Evolutionary conservation across 2,888 invertebrate species (phyloP).

Genomic region (Aradus depressus): DNA sequence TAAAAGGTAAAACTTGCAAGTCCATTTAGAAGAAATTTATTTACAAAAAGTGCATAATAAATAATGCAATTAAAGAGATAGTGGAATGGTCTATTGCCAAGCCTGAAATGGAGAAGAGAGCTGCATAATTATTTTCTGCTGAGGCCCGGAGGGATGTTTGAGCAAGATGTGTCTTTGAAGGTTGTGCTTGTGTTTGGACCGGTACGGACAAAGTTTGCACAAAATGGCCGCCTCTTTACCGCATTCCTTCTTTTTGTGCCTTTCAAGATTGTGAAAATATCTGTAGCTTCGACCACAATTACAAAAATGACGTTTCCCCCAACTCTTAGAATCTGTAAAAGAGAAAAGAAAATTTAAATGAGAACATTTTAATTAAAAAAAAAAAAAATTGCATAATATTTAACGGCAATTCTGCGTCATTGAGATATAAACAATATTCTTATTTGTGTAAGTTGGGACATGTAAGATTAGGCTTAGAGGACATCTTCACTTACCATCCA

Average conservation of each 20-base stretch:
- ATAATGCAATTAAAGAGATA: neutral
- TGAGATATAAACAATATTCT: neutral
- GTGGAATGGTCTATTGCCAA: neutral
- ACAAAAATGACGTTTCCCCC: constrained; percentile 18
- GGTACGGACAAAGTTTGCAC: constrained; percentile 33
- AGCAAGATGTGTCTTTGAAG: constrained; percentile 22
- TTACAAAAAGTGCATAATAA: neutral
- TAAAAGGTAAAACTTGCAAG: neutral
- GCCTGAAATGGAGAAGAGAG: constrained; percentile 3
- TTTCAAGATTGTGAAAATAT: constrained; percentile 28
- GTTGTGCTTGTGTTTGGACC: constrained; percentile 45
- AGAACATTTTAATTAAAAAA: neutral
- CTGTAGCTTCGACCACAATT: constrained; percentile 28
- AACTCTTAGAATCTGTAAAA: constrained; percentile 4
- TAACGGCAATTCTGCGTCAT: neutral
- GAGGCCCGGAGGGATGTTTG: too few species aligned
- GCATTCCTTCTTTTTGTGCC: constrained; percentile 27
- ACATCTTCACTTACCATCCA: neutral
- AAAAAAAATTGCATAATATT: neutral
- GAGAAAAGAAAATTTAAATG: neutral
- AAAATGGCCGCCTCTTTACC: constrained; percentile 24
- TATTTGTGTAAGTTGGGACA: neutral
- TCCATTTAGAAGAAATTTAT: neutral
- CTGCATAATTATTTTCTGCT: too few species aligned
- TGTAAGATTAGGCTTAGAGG: neutral